These are phyloP conservation scores for Pristionchus mayeri DNA, from an alignment of 2,888 invertebrate genomes.

Conservation along the genomic window DNA sequence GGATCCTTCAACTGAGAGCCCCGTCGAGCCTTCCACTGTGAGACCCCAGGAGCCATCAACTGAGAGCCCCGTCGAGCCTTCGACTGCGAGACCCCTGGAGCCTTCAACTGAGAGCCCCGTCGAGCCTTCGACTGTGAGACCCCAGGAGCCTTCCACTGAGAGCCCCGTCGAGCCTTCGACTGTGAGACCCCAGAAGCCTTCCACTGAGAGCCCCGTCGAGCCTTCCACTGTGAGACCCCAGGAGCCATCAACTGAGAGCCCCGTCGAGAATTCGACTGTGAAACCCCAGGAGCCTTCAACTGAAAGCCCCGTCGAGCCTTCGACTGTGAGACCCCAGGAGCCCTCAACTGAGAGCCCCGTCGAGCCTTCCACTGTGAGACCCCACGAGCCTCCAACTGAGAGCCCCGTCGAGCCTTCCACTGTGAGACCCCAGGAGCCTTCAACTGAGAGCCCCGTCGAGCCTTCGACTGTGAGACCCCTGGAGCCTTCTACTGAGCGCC, in stretches of 20 bases:
- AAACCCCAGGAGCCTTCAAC: background rate
- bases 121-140: background rate
- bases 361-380: background rate
- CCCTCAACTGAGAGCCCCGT: background rate
- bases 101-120: background rate
- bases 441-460: background rate
- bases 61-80: background rate
- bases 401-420: background rate
- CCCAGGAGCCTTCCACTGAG: background rate
- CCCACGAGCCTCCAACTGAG: background rate
- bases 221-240: background rate
- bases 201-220: background rate
- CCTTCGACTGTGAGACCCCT: background rate
- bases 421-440: background rate
- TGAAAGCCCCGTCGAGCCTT: background rate
- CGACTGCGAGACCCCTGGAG: background rate
- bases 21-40: background rate
- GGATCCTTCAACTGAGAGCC: background rate
- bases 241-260: background rate
- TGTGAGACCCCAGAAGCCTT: background rate
- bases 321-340: background rate
- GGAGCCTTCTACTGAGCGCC: background rate
- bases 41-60: background rate
- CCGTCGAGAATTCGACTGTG: background rate
- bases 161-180: background rate